phyloP scores from a whole-genome alignment of 1,140 invertebrate genomes.

The Drosophila pseudoobscura region DNA sequence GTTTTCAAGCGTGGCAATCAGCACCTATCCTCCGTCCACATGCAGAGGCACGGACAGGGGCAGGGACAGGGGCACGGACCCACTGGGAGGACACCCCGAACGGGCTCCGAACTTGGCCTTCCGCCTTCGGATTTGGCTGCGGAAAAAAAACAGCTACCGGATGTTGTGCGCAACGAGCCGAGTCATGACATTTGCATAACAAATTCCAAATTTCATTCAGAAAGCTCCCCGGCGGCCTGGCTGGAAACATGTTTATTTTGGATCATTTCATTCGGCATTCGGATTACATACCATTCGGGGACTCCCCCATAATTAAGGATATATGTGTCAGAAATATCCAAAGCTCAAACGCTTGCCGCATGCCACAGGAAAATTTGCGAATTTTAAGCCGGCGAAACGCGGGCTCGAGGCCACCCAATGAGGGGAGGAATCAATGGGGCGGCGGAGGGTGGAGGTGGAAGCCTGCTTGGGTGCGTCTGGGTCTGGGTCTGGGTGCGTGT shows the following conservation, averaged over 20 bases:
- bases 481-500: constrained; percentile 9
- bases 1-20: constrained; percentile 61
- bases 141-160: constrained; percentile 62
- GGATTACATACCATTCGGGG: not conserved
- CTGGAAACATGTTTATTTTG: constrained; percentile 68
- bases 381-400: constrained; percentile 14
- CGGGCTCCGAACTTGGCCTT: constrained; percentile 38
- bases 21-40: constrained; percentile 26
- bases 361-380: constrained; percentile 14
- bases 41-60: not conserved
- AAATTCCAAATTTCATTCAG: constrained; percentile 28
- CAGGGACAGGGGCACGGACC: not conserved
- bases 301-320: constrained; percentile 51
- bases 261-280: constrained; percentile 50
- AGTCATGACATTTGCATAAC: constrained; percentile 72
- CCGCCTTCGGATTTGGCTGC: constrained; percentile 33
- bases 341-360: constrained; percentile 23
- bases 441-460: no score
- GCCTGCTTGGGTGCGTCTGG: not conserved
- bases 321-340: constrained; percentile 45
- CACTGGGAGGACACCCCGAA: not conserved
- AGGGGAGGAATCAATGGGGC: constrained; percentile 23
- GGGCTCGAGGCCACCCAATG: not conserved
- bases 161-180: constrained; percentile 72
- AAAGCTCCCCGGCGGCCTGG: not conserved